A percentile compares a stretch with the other conserved stretches of the same genome.
phyloP scores from a whole-genome alignment of 2,113 vertebrate genomes.

The Clupea harengus region DNA sequence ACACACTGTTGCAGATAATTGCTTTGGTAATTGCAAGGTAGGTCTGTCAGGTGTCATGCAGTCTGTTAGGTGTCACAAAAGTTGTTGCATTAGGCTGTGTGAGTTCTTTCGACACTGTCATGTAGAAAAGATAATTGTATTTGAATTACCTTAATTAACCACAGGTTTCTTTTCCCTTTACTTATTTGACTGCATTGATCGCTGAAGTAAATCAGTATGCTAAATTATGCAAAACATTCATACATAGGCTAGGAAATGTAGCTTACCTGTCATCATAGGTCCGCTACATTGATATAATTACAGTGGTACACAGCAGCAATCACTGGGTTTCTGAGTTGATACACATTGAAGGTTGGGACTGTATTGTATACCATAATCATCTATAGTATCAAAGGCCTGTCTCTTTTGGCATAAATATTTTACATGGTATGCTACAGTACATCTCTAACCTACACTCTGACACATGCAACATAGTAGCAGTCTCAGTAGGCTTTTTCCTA shows the following conservation, averaged over 20 bases:
- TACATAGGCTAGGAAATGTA: not conserved
- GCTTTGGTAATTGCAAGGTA: conserved; percentile 27
- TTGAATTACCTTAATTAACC: conserved; percentile 36
- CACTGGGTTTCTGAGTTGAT: not conserved
- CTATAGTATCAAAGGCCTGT: not conserved
- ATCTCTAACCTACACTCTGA: not conserved
- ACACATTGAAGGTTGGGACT: not conserved
- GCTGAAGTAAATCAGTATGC: not conserved
- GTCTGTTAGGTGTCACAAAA: not conserved
- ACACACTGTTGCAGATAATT: conserved; percentile 25
- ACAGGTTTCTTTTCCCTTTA: not conserved
- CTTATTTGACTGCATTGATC: conserved; percentile 5
- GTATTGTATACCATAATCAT: not conserved
- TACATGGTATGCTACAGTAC: not conserved
- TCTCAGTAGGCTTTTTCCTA: too few species aligned
- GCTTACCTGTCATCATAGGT: not conserved
- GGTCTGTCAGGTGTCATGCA: not conserved
- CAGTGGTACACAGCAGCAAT: not conserved
- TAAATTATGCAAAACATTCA: not conserved
- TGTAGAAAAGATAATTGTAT: conserved; percentile 4
- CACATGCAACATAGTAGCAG: too few species aligned
- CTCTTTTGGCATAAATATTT: not conserved
- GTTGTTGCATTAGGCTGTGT: not conserved
- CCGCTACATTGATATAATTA: not conserved
- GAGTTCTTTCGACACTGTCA: conserved; percentile 3